A percentile compares a stretch with the other conserved stretches of the same genome.
Conservation (phyloP, 2,888 invertebrate species). For the Globia sparganii region DNA sequence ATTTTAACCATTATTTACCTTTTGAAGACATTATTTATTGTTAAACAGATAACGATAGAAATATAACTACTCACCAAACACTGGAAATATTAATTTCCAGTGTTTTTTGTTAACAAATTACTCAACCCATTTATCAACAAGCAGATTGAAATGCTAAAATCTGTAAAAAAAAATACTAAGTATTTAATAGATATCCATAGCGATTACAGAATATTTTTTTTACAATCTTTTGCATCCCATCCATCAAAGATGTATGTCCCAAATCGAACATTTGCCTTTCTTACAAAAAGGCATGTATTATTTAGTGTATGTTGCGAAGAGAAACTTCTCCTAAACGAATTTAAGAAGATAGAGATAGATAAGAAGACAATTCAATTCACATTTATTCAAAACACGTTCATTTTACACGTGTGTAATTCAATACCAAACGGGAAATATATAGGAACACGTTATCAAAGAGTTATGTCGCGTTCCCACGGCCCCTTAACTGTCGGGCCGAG, state of each 20-base stretch:
- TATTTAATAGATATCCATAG: too few relatives aligned
- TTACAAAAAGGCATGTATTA: background rate
- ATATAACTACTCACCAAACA: background rate
- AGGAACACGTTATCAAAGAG: background rate
- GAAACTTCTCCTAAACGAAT: background rate
- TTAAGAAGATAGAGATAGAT: background rate
- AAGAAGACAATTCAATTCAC: background rate
- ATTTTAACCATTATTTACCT: background rate
- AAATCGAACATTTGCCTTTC: background rate
- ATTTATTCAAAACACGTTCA: constrained; percentile 11
- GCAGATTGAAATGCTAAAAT: background rate
- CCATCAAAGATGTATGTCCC: too few relatives aligned
- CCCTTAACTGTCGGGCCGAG: too few relatives aligned
- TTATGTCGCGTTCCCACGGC: too few relatives aligned
- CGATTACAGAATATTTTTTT: too few relatives aligned
- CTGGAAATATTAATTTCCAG: background rate
- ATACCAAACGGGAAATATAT: constrained; percentile 7
- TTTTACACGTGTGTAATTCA: background rate
- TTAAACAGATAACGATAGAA: background rate
- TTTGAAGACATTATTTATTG: background rate
- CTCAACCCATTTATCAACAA: background rate
- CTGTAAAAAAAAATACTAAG: too few relatives aligned
- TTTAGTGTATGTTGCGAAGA: background rate
- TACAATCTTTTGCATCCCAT: too few relatives aligned
- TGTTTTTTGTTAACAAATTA: background rate